Percentiles rank a stretch among this genome's conserved stretches.
phyloP scores from a whole-genome alignment of 2,797 vertebrate species.

The Danio jaintianensis region DNA sequence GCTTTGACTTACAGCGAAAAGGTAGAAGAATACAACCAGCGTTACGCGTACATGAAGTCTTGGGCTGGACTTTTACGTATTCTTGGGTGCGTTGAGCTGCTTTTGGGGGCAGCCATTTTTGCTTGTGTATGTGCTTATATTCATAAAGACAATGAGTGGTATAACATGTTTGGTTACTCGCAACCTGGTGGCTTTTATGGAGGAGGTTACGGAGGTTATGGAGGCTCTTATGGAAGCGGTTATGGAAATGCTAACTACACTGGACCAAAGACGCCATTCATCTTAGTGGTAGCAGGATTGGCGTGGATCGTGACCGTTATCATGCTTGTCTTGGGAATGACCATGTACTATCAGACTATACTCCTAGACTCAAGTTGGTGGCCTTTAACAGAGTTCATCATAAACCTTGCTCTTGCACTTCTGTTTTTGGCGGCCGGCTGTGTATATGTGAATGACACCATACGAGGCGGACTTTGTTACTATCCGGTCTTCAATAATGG shows the following conservation, averaged over 20 bases:
- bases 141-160: constrained; percentile 98
- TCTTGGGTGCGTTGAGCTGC: constrained; percentile 87
- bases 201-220: constrained; percentile 75
- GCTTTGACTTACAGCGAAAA: constrained; percentile 86
- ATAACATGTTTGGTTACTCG: constrained; percentile 91
- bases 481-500: constrained; percentile 90
- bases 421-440: constrained; percentile 90
- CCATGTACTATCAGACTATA: constrained; percentile 96
- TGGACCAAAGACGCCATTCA: constrained; percentile 92
- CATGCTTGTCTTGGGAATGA: constrained; percentile 92
- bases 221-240: constrained; percentile 70
- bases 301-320: constrained; percentile 92
- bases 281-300: constrained; percentile 88
- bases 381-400: constrained; percentile 93
- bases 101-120: constrained; percentile 92
- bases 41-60: constrained; percentile 96
- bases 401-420: constrained; percentile 90
- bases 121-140: constrained; percentile 95
- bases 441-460: constrained; percentile 91
- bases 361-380: constrained; percentile 95
- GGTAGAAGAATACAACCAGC: constrained; percentile 86
- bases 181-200: constrained; percentile 80
- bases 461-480: constrained; percentile 91
- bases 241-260: constrained; percentile 84
- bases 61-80: constrained; percentile 94